Conservation (phyloP, 2,888 invertebrate genomes). For the Nemurella pictetii region DNA sequence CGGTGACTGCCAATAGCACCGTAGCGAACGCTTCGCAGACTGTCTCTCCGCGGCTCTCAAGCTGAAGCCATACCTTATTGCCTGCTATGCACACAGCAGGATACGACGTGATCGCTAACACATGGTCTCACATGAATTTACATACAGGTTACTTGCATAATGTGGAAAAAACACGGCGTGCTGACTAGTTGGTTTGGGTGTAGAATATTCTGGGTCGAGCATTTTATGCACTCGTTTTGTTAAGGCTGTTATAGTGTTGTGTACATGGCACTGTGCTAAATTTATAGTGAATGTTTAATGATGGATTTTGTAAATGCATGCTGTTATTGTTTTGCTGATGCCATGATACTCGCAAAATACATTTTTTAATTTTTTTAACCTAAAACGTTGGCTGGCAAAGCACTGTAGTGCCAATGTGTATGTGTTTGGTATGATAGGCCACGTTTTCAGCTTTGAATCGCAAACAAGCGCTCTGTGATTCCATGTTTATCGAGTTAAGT, state of each 20-base stretch:
- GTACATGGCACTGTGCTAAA: too few relatives aligned
- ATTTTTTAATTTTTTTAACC: background rate
- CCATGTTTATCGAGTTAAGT: background rate
- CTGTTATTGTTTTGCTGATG: background rate
- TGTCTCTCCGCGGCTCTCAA: too few relatives aligned
- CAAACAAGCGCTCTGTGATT: background rate
- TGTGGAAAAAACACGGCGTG: background rate
- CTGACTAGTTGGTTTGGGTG: background rate
- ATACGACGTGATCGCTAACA: background rate
- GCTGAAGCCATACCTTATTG: too few relatives aligned
- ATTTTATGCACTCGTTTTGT: background rate
- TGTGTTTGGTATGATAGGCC: background rate
- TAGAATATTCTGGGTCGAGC: background rate
- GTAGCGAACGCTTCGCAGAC: too few relatives aligned
- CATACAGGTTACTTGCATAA: background rate
- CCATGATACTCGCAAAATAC: background rate
- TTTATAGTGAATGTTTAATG: background rate
- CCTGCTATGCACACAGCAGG: too few relatives aligned
- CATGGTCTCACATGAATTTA: background rate
- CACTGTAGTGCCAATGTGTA: background rate
- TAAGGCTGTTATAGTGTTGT: background rate
- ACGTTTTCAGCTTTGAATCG: background rate
- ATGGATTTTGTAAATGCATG: background rate
- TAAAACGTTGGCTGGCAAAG: background rate
- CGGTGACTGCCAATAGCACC: background rate